Percentiles rank a stretch among this genome's conserved stretches.
These are phyloP conservation scores for Otocyon megalotis DNA, from an alignment of 2,113 vertebrate genomes.

Conservation along the genomic window DNA sequence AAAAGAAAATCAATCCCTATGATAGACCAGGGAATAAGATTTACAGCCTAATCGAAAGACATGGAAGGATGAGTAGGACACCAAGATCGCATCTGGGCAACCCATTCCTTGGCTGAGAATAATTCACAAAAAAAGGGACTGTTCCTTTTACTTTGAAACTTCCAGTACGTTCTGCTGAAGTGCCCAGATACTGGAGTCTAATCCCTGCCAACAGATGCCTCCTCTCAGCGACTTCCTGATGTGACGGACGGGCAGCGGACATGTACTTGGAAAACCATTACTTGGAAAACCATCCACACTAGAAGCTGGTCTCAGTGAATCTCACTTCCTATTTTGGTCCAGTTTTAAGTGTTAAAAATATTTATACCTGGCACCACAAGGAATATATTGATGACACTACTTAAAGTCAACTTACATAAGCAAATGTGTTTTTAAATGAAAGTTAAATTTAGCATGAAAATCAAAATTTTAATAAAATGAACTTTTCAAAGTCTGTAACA, in stretches of 20 bases:
- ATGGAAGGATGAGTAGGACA: constrained; percentile 59
- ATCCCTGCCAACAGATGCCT: background rate
- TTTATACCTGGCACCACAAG: background rate
- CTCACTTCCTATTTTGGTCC: background rate
- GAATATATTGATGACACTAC: background rate
- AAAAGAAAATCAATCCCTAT: constrained; percentile 81
- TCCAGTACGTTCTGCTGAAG: background rate
- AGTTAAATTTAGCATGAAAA: constrained; percentile 36
- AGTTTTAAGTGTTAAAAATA: background rate
- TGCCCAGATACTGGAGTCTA: constrained; percentile 11
- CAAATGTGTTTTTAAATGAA: constrained; percentile 19
- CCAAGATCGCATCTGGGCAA: background rate
- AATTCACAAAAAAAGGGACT: constrained; percentile 8
- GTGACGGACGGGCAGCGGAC: constrained; percentile 20
- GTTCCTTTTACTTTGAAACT: constrained; percentile 47
- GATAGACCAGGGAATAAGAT: constrained; percentile 78
- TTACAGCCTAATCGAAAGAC: constrained; percentile 77
- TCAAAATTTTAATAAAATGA: constrained; percentile 4
- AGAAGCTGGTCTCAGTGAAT: constrained; percentile 1
- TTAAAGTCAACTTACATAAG: constrained; percentile 51
- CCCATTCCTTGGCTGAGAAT: constrained; percentile 39
- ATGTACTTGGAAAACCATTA: constrained; percentile 13
- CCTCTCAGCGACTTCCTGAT: background rate
- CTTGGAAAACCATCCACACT: constrained; percentile 42
- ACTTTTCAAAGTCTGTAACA: constrained; percentile 17